phyloP scores from a whole-genome alignment of 2,888 invertebrate species.

The Ochropleura leucogaster region DNA sequence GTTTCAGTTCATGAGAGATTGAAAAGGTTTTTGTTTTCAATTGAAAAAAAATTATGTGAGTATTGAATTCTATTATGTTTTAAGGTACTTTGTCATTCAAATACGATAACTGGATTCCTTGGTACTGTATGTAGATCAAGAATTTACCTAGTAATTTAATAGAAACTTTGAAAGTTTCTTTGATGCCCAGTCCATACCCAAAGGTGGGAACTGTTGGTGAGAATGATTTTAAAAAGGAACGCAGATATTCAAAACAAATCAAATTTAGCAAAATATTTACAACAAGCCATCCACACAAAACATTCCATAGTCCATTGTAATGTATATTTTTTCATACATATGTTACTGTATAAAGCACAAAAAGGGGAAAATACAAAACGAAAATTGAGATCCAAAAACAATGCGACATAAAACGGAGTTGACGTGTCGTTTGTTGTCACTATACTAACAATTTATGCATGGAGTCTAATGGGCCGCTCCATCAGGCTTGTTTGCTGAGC shows the following conservation, averaged over 20 bases:
- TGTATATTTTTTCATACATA: constrained; percentile 22
- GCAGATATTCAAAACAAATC: constrained; percentile 22
- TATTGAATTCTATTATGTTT: background rate
- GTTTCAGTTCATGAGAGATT: constrained; percentile 22
- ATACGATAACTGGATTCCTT: background rate
- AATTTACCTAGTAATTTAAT: background rate
- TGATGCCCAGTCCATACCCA: background rate
- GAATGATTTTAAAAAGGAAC: constrained; percentile 5
- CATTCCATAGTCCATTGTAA: constrained; percentile 24
- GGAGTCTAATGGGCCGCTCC: constrained; percentile 86
- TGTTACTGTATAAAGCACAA: constrained; percentile 24
- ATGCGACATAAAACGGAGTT: constrained; percentile 71
- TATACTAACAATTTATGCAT: constrained; percentile 90
- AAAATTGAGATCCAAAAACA: constrained; percentile 69
- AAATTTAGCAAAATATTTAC: constrained; percentile 16
- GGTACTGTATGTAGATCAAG: background rate
- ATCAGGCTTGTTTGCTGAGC: constrained; percentile 88
- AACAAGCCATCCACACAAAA: constrained; percentile 12
- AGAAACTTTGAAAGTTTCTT: background rate
- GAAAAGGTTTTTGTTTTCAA: constrained; percentile 12
- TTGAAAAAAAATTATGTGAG: constrained; percentile 2
- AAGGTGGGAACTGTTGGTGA: background rate
- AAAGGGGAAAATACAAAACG: constrained; percentile 46
- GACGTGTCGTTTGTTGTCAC: constrained; percentile 77
- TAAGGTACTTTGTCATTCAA: background rate